These are phyloP conservation scores for Cydia splendana DNA, from an alignment of 1,140 invertebrate species.

Conservation along the genomic window DNA sequence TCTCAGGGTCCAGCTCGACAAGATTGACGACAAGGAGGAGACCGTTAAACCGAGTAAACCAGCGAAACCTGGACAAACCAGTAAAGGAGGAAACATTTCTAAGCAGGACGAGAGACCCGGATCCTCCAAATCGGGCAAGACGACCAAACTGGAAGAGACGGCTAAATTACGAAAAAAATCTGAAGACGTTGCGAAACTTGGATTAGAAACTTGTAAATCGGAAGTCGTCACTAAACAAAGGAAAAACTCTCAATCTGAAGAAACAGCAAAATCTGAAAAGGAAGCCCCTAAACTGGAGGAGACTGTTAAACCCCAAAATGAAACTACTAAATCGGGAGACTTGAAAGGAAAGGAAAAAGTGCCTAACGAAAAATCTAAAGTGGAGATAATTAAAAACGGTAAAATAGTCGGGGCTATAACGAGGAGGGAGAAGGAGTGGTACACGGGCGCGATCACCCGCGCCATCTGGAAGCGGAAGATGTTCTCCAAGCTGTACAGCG, in stretches of 20 bases:
- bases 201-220: neutral
- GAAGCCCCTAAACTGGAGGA: neutral
- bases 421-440: slow-evolving; percentile 49
- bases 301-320: neutral
- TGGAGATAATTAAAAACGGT: neutral
- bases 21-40: slow-evolving; percentile 43
- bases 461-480: slow-evolving; percentile 60
- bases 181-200: neutral
- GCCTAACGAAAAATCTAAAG: neutral
- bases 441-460: slow-evolving; percentile 42
- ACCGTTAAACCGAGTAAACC: neutral
- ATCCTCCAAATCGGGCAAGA: neutral
- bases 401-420: neutral
- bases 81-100: neutral
- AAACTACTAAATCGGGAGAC: neutral
- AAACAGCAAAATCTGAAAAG: neutral
- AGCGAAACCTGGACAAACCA: neutral
- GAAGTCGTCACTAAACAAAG: neutral
- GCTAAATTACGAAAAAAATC: slow-evolving; percentile 39
- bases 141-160: neutral
- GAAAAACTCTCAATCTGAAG: neutral
- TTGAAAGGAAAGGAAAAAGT: neutral
- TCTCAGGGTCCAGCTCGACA: slow-evolving; percentile 46
- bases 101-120: neutral
- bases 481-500: slow-evolving; percentile 40